Percentiles rank a stretch among this genome's conserved stretches.
These are phyloP conservation scores for Drosophila lacicola DNA, from an alignment of 2,888 invertebrate species.

Conservation along the genomic window DNA sequence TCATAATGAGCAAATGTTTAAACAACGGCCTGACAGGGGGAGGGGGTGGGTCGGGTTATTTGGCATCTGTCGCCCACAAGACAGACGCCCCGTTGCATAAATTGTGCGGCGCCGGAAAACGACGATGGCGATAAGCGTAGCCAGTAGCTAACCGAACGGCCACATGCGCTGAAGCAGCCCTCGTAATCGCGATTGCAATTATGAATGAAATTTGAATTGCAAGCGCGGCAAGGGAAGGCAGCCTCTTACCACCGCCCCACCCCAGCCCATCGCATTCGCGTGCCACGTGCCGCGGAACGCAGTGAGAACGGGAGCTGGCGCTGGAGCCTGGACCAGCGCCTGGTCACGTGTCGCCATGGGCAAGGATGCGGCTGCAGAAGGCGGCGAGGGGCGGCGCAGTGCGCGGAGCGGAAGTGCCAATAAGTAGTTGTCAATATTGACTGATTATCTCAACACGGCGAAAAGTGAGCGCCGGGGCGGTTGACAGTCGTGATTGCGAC, in stretches of 20 bases:
- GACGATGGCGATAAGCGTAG: slow-evolving; percentile 33
- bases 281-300: slow-evolving; percentile 54
- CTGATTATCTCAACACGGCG: slow-evolving; percentile 80
- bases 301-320: slow-evolving; percentile 12
- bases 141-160: slow-evolving; percentile 4
- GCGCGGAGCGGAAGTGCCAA: slow-evolving; percentile 80
- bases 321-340: slow-evolving; percentile 20
- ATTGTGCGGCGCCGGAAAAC: slow-evolving; percentile 30
- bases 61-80: background rate
- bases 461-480: slow-evolving; percentile 31
- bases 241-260: background rate
- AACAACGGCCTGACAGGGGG: slow-evolving; percentile 12
- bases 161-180: slow-evolving; percentile 27
- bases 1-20: slow-evolving; percentile 81
- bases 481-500: slow-evolving; percentile 67
- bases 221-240: slow-evolving; percentile 38
- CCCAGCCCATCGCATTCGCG: slow-evolving; percentile 23
- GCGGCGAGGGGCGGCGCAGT: slow-evolving; percentile 2
- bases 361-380: slow-evolving; percentile 7
- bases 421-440: slow-evolving; percentile 85
- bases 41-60: background rate
- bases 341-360: slow-evolving; percentile 58
- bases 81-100: slow-evolving; percentile 37
- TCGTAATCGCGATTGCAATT: slow-evolving; percentile 61
- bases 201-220: slow-evolving; percentile 79